These are phyloP conservation scores for Manis crassicaudata DNA, from an alignment of 2,797 vertebrate genomes.

Conservation along the genomic window DNA sequence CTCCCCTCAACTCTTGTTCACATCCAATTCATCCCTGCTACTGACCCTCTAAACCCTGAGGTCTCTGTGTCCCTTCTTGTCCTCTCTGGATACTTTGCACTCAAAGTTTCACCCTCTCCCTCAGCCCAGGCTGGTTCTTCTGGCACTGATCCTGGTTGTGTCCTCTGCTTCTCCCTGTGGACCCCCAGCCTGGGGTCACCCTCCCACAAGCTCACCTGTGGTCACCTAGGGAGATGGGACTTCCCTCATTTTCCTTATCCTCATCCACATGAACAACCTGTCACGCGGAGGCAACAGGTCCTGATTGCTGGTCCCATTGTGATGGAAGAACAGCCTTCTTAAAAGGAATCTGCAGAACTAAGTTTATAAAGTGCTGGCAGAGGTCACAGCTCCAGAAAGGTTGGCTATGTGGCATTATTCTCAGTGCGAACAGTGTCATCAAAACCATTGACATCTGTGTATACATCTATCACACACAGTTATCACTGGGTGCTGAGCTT, in stretches of 20 bases:
- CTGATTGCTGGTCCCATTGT: neutral
- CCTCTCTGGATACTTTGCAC: neutral
- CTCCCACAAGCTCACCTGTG: neutral
- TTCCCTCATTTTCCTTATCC: neutral
- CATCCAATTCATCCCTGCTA: neutral
- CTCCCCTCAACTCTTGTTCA: neutral
- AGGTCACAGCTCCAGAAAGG: neutral
- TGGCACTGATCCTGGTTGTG: rapidly evolving
- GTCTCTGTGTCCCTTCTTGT: rapidly evolving
- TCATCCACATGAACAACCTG: neutral
- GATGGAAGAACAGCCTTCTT: neutral
- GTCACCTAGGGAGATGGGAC: neutral
- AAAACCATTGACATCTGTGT: neutral
- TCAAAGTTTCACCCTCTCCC: neutral
- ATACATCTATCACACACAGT: no score
- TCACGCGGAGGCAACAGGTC: neutral
- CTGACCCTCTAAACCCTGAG: neutral
- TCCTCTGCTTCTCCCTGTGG: no score
- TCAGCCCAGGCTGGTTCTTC: neutral
- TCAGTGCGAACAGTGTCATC: neutral
- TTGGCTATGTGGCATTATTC: neutral
- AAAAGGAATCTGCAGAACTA: neutral
- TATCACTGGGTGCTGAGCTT: no score
- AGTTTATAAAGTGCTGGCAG: neutral
- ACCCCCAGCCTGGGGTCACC: neutral